phyloP scores from a whole-genome alignment of 2,113 vertebrate genomes.

The Callithrix jacchus region DNA sequence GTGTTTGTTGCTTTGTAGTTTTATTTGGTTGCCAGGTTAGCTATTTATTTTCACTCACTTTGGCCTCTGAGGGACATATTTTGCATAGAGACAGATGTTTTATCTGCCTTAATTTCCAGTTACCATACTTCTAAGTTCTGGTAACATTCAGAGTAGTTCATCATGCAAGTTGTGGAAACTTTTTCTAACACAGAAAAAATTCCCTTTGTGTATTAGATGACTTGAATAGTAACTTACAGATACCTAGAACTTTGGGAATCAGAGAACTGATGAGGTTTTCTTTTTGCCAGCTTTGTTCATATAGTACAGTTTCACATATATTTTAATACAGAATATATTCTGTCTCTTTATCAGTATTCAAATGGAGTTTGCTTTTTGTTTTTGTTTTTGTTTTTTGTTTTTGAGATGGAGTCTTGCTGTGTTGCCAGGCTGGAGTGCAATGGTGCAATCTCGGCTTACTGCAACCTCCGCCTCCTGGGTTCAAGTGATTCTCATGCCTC shows the following conservation, averaged over 20 bases:
- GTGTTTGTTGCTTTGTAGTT: slow-evolving; percentile 37
- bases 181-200: slow-evolving; percentile 19
- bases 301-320: background rate
- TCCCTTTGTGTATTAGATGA: background rate
- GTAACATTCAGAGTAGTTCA: slow-evolving; percentile 30
- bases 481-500: no score
- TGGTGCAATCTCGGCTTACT: no score
- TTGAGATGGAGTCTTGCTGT: no score
- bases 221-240: background rate
- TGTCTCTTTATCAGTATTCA: background rate
- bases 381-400: no score
- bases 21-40: slow-evolving; percentile 51
- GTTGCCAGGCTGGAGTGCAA: no score
- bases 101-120: slow-evolving; percentile 49
- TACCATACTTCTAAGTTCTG: slow-evolving; percentile 9
- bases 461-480: no score
- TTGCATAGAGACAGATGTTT: slow-evolving; percentile 53
- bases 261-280: background rate
- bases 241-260: background rate
- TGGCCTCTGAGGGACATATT: slow-evolving; percentile 38
- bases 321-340: background rate
- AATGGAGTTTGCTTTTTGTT: background rate
- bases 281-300: background rate
- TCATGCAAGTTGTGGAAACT: background rate
- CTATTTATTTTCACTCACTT: slow-evolving; percentile 47